Evolutionary conservation across 2,888 invertebrate genomes (phyloP).

Genomic region (Acrobasis repandana): DNA sequence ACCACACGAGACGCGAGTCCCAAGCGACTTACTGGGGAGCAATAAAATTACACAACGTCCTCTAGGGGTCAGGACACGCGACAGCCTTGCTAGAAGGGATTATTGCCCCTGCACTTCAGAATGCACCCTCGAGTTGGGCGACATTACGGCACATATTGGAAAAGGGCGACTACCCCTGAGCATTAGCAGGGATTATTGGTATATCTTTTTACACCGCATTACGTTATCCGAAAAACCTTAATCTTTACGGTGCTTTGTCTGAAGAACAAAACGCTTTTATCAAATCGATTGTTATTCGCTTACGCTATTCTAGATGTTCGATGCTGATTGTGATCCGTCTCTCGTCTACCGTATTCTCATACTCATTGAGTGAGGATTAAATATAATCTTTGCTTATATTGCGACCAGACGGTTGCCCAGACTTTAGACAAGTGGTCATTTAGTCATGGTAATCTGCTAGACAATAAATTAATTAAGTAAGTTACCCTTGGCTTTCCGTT

Average conservation of each 20-base stretch:
- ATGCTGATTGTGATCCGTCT: not conserved
- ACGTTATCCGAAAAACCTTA: constrained; percentile 66
- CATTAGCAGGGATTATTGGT: constrained; percentile 71
- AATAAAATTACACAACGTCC: constrained; percentile 68
- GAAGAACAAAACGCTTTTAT: constrained; percentile 36
- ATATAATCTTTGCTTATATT: no score
- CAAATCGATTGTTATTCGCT: constrained; percentile 28
- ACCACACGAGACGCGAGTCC: constrained; percentile 50
- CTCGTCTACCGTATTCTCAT: no score
- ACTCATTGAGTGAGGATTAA: no score
- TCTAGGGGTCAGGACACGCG: constrained; percentile 58
- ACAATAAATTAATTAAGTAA: constrained; percentile 11
- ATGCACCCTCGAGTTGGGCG: constrained; percentile 64
- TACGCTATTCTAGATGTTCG: not conserved
- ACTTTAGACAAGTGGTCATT: not conserved
- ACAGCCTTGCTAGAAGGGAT: constrained; percentile 69
- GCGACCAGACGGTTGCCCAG: no score
- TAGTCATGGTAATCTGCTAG: not conserved
- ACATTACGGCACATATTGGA: constrained; percentile 57
- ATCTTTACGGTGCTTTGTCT: constrained; percentile 62
- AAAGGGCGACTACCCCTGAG: constrained; percentile 64
- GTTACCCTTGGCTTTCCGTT: constrained; percentile 14
- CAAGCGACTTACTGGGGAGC: constrained; percentile 49
- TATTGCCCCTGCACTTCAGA: constrained; percentile 70
- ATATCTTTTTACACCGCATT: constrained; percentile 71